Percentiles rank a stretch among this genome's conserved stretches.
phyloP scores from a whole-genome alignment of 2,888 invertebrate species.

The Plagodis pulveraria region DNA sequence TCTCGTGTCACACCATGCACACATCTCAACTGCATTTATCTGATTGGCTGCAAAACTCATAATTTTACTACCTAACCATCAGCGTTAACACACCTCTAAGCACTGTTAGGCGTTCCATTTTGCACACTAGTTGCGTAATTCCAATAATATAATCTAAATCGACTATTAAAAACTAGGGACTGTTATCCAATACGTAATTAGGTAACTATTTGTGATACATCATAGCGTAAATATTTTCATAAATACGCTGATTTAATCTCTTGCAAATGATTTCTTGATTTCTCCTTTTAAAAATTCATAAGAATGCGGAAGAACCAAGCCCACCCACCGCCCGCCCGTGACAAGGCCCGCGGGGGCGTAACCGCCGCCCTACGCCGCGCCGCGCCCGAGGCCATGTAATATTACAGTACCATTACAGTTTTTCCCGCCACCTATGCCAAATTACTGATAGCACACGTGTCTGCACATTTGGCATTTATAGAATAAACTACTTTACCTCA shows the following conservation, averaged over 20 bases:
- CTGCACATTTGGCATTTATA: neutral
- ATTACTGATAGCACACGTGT: constrained; percentile 11
- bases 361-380: constrained; percentile 79
- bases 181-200: too few relatives aligned
- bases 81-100: too few relatives aligned
- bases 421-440: constrained; percentile 59
- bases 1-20: too few relatives aligned
- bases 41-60: too few relatives aligned
- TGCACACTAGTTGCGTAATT: too few relatives aligned
- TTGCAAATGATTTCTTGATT: constrained; percentile 2
- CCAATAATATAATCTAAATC: too few relatives aligned
- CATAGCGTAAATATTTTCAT: too few relatives aligned
- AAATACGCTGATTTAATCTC: neutral
- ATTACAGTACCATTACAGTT: constrained; percentile 33
- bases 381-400: constrained; percentile 57
- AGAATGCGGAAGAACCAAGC: constrained; percentile 67
- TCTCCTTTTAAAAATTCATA: constrained; percentile 55
- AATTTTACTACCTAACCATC: too few relatives aligned
- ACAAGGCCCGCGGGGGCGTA: constrained; percentile 75
- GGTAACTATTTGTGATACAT: too few relatives aligned
- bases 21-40: too few relatives aligned
- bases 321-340: constrained; percentile 82
- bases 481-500: neutral
- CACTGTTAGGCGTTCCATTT: too few relatives aligned
- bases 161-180: too few relatives aligned